Conservation (phyloP, 2,888 invertebrate species). For the Hypercompe scribonia region DNA sequence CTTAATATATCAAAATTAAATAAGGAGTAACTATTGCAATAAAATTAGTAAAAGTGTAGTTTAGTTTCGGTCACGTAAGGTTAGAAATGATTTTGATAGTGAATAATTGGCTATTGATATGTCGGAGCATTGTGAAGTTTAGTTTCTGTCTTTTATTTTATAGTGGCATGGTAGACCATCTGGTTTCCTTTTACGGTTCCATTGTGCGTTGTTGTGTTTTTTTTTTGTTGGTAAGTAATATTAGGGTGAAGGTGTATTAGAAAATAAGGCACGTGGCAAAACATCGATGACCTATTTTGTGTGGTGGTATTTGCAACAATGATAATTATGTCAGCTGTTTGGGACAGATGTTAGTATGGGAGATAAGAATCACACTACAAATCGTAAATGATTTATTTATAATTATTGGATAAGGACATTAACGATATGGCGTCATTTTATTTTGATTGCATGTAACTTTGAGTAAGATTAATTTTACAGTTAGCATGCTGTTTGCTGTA, state of each 20-base stretch:
- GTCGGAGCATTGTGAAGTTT: neutral
- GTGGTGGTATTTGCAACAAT: conserved; percentile 10
- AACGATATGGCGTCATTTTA: neutral
- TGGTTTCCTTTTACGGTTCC: conserved; percentile 24
- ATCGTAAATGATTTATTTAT: neutral
- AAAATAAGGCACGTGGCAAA: neutral
- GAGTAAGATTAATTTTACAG: neutral
- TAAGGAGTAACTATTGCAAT: neutral
- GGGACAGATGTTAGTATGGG: neutral
- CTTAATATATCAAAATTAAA: neutral
- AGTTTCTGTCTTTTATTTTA: conserved; percentile 14
- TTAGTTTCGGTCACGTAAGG: no score
- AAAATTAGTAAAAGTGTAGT: no score
- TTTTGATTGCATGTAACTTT: neutral
- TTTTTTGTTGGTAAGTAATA: conserved; percentile 38
- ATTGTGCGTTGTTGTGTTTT: conserved; percentile 28
- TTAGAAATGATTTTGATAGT: no score
- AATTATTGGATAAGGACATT: neutral
- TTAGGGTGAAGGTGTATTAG: conserved; percentile 20
- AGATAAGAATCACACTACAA: neutral
- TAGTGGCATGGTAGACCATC: conserved; percentile 25
- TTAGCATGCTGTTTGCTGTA: neutral
- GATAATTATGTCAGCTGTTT: conserved; percentile 8
- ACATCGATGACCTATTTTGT: neutral
- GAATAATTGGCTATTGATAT: no score